Evolutionary conservation across 30 jellyfish, hydroid and myxozoan genomes (phyloP).

Genomic region (Chrysaora quinquecirrha): DNA sequence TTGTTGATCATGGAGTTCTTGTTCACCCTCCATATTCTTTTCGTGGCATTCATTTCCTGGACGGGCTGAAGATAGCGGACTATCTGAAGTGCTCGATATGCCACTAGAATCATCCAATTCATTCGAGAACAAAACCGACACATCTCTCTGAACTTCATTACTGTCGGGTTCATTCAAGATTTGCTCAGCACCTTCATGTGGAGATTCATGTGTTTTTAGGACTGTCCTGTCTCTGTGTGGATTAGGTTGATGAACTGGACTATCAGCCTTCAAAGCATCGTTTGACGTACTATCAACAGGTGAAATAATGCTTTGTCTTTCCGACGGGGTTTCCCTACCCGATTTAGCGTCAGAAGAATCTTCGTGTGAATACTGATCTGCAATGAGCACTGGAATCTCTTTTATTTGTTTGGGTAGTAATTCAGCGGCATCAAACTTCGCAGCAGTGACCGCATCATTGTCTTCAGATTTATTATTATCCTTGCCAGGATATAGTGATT

Average conservation of each 20-base stretch:
- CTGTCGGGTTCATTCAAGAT: neutral
- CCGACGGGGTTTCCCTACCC: neutral
- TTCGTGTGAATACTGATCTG: too few species aligned
- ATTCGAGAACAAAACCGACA: neutral
- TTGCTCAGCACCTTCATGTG: neutral
- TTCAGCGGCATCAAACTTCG: too few species aligned
- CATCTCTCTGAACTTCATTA: neutral
- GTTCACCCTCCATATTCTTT: neutral
- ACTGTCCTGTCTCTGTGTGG: neutral
- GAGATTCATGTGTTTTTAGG: neutral
- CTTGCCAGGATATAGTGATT: neutral
- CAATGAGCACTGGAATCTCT: too few species aligned
- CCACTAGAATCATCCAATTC: slow-evolving; percentile 45
- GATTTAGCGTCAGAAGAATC: neutral
- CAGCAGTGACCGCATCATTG: too few species aligned
- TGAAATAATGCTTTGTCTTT: neutral
- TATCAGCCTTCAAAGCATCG: neutral
- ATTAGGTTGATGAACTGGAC: neutral
- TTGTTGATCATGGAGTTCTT: neutral
- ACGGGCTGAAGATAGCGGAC: slow-evolving; percentile 27
- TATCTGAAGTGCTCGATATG: slow-evolving; percentile 23
- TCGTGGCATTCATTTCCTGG: neutral
- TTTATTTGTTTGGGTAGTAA: too few species aligned
- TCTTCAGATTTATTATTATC: neutral
- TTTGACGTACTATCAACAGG: too few species aligned